A percentile compares a stretch with the other conserved stretches of the same genome.
phyloP scores from a whole-genome alignment of 1,140 invertebrate species.

The Procambarus clarkii region DNA sequence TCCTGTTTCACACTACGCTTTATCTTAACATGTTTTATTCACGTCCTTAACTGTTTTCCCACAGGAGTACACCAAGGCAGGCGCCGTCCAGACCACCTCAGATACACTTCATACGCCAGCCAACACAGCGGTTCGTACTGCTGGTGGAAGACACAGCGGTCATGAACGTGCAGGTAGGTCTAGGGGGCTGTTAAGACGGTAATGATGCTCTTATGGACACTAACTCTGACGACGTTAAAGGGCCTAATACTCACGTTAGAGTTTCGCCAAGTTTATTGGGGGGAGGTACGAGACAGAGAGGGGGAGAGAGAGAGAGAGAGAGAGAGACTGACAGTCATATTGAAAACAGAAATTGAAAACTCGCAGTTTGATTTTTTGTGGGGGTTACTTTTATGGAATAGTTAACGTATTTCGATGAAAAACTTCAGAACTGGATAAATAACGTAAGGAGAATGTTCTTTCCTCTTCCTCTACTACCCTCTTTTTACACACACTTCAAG shows the following conservation, averaged over 20 bases:
- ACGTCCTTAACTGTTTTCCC: background rate
- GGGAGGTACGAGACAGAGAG: constrained; percentile 29
- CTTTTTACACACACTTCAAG: too few relatives aligned
- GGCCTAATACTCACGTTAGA: background rate
- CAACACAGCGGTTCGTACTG: constrained; percentile 51
- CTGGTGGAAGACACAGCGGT: constrained; percentile 52
- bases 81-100: constrained; percentile 2
- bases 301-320: constrained; percentile 16
- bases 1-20: too few relatives aligned
- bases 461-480: too few relatives aligned
- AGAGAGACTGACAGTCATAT: background rate
- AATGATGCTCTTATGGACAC: constrained; percentile 30
- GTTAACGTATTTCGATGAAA: too few relatives aligned
- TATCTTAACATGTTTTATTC: too few relatives aligned
- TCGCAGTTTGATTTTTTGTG: too few relatives aligned
- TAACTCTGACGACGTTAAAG: constrained; percentile 24
- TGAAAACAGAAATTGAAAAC: too few relatives aligned
- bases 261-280: background rate
- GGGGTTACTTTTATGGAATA: too few relatives aligned
- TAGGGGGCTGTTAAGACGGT: constrained; percentile 34
- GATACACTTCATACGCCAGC: constrained; percentile 42
- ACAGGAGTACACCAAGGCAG: background rate
- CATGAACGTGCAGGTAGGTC: constrained; percentile 55
- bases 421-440: too few relatives aligned
- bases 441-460: too few relatives aligned